Evolutionary conservation across 2,888 invertebrate species (phyloP).

Genomic region (Hypena proboscidalis): DNA sequence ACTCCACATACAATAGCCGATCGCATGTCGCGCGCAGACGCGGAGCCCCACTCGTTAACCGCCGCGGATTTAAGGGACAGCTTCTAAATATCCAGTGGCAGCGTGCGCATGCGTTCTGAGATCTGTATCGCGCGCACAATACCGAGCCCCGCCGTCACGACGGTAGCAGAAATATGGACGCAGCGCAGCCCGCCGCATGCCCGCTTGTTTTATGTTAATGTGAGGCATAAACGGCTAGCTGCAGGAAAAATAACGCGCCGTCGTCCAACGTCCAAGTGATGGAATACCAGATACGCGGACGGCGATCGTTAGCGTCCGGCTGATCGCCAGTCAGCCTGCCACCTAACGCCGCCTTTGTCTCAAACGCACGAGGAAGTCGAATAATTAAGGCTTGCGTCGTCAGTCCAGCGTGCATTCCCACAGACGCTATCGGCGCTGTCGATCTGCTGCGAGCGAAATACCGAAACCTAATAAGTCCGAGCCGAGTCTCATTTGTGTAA

Average conservation of each 20-base stretch:
- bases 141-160: constrained; percentile 78
- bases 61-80: constrained; percentile 74
- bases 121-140: constrained; percentile 83
- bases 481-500: constrained; percentile 82
- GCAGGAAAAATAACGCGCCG: constrained; percentile 68
- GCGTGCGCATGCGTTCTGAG: constrained; percentile 74
- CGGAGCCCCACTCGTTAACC: constrained; percentile 80
- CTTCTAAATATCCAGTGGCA: constrained; percentile 81
- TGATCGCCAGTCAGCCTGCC: constrained; percentile 48
- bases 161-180: constrained; percentile 81
- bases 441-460: constrained; percentile 76
- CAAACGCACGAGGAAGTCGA: constrained; percentile 64
- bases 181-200: constrained; percentile 63
- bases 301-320: constrained; percentile 44
- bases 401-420: constrained; percentile 48
- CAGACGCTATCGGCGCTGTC: constrained; percentile 71
- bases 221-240: constrained; percentile 62
- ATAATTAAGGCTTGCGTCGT: constrained; percentile 67
- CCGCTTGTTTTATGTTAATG: constrained; percentile 84
- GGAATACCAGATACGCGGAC: constrained; percentile 68
- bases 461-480: constrained; percentile 82
- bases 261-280: constrained; percentile 65
- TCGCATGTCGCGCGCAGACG: constrained; percentile 75
- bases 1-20: constrained; percentile 65
- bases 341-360: constrained; percentile 67